Evolutionary conservation across 1,140 invertebrate species (phyloP).

Genomic region (Teleogryllus occipitalis): DNA sequence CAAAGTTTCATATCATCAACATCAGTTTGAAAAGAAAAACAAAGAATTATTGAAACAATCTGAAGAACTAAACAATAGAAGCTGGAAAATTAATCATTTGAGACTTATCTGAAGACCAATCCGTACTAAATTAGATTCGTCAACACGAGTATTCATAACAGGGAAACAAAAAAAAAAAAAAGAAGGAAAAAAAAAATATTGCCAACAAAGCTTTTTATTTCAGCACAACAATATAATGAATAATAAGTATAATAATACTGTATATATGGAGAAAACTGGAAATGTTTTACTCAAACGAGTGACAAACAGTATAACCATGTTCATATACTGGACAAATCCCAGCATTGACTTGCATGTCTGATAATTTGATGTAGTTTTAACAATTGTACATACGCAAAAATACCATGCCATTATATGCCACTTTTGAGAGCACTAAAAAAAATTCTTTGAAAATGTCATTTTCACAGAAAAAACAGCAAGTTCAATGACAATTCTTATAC

Average conservation of each 20-base stretch:
- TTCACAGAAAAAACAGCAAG: too few relatives aligned
- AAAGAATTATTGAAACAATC: too few relatives aligned
- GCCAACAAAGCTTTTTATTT: constrained; percentile 23
- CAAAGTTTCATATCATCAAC: too few relatives aligned
- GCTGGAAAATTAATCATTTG: too few relatives aligned
- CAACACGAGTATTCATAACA: too few relatives aligned
- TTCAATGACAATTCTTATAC: too few relatives aligned
- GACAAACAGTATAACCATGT: constrained; percentile 16
- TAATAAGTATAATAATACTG: constrained; percentile 21
- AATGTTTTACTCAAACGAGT: constrained; percentile 16
- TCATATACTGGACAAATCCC: neutral
- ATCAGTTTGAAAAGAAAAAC: too few relatives aligned
- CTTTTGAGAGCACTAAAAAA: neutral
- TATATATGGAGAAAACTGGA: constrained; percentile 23
- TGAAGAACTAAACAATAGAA: too few relatives aligned
- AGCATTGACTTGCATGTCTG: neutral
- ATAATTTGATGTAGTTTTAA: neutral
- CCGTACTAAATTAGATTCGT: too few relatives aligned
- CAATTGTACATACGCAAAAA: constrained; percentile 12
- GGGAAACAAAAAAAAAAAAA: neutral
- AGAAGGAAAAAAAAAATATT: constrained; percentile 9
- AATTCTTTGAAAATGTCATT: too few relatives aligned
- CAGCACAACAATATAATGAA: constrained; percentile 23
- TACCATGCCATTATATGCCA: neutral
- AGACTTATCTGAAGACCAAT: too few relatives aligned